Percentiles rank a stretch among this genome's conserved stretches.
Evolutionary conservation across 2,888 invertebrate species (phyloP).

Genomic region (Entomobrya proxima): DNA sequence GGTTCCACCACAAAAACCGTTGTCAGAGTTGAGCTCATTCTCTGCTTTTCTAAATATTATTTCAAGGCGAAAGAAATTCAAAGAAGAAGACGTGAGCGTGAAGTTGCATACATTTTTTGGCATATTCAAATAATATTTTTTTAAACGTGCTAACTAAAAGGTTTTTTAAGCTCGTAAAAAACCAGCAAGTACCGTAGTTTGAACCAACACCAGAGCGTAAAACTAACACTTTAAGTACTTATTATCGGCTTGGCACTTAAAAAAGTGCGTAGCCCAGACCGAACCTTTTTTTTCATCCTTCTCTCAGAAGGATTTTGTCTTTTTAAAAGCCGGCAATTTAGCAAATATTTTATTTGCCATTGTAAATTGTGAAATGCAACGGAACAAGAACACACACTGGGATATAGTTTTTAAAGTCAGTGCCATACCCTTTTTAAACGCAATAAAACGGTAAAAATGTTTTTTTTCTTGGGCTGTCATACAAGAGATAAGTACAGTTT

Average conservation of each 20-base stretch:
- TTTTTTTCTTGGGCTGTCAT: not conserved
- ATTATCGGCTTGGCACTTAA: not conserved
- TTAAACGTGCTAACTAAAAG: constrained; percentile 15
- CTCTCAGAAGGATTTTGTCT: not conserved
- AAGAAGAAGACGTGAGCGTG: no score
- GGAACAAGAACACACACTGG: not conserved
- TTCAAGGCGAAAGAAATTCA: no score
- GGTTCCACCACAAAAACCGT: not conserved
- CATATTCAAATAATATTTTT: not conserved
- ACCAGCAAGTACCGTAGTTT: constrained; percentile 16
- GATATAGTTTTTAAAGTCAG: not conserved
- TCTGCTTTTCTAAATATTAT: no score
- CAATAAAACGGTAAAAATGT: constrained; percentile 1
- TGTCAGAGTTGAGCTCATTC: not conserved
- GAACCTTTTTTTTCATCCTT: not conserved
- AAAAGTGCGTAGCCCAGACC: constrained; percentile 22
- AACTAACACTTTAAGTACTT: no score
- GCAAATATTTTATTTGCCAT: not conserved
- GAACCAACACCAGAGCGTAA: not conserved
- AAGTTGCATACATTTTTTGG: not conserved
- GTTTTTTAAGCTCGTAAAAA: not conserved
- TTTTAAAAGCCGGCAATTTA: constrained; percentile 3
- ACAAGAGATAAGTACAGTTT: not conserved
- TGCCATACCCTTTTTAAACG: not conserved
- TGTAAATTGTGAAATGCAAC: constrained; percentile 2